phyloP scores from a whole-genome alignment of 2,888 invertebrate genomes.

The Ichneumoninae sp. region DNA sequence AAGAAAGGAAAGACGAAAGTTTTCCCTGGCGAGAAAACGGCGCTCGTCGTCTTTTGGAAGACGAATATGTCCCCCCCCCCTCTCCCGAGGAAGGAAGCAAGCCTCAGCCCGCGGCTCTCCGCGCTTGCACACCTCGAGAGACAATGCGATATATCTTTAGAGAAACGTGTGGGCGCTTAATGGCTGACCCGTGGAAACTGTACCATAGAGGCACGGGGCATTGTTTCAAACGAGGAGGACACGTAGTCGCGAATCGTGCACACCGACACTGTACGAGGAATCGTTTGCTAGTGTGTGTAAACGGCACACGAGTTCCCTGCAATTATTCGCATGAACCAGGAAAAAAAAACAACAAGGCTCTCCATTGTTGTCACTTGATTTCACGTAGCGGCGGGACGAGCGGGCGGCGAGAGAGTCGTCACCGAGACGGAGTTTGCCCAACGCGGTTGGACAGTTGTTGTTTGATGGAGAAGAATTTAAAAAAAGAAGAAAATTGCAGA shows the following conservation, averaged over 20 bases:
- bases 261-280: conserved; percentile 15
- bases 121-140: conserved; percentile 10
- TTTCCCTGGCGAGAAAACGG: background rate
- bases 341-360: conserved; percentile 40
- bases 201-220: conserved; percentile 63
- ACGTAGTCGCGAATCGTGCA: conserved; percentile 18
- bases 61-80: background rate
- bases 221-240: conserved; percentile 56
- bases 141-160: conserved; percentile 63
- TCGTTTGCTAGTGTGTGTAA: conserved; percentile 21
- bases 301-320: conserved; percentile 33
- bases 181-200: conserved; percentile 70
- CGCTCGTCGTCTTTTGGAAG: conserved; percentile 33
- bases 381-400: conserved; percentile 45
- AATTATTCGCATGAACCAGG: conserved; percentile 58
- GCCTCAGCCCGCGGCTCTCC: background rate
- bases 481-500: conserved; percentile 19
- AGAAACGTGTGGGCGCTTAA: conserved; percentile 63
- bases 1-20: conserved; percentile 29
- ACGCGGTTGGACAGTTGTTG: background rate
- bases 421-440: conserved; percentile 25
- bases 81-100: conserved; percentile 10
- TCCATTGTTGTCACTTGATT: conserved; percentile 66
- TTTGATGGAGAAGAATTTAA: background rate
- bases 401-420: conserved; percentile 6